Base-by-base conservation (phyloP, 2,797 vertebrate genomes). In the Coilia nasus region DNA sequence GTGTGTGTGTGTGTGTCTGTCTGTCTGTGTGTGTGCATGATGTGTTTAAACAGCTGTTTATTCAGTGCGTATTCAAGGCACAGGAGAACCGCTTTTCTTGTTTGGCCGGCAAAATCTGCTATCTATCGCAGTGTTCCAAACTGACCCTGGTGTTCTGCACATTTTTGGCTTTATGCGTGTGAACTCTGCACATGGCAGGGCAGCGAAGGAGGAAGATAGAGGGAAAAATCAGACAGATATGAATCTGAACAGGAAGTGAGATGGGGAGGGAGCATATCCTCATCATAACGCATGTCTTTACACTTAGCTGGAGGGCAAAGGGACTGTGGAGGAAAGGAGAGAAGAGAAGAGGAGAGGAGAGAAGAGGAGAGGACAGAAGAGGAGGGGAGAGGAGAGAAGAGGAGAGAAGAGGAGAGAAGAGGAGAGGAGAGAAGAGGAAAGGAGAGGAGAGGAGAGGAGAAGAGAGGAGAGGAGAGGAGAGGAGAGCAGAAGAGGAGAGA, bases 1-100 rank as follows among this genome's bases (percentile, higher is more conserved):
- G 57, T 59, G 57, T 59, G 57, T 59, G 57, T 59, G 57, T 59
- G 57, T 59, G 57, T 59, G 57, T 59, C 17, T 59, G 57, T 59
- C 2, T 59, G 57, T 59, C 17, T 71, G 25, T 71, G 14, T 75
- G 15, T 54, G 50, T 54, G 50, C 9, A 9, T 54, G 50, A 14
- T 54, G 64, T 17, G 67, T 75, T 75, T 75, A 31, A 75, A 75
- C 67, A 75, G 67, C 67, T 75, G 67, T 75, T 35, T 28, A 75
- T 71, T 71, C 67, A 31, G 28, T 71, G 23, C 15, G 64, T 71
- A 12, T 28, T 31, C 1, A 19, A n/a, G 25, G 31, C 67, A 75
- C 31, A 6, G 28, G 14, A 6, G 14, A 14, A 9, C 28, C 31
- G 15, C 10, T 41, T 41, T 15, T 14, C 67, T 35, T 35, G 67